A percentile compares a stretch with the other conserved stretches of the same genome.
phyloP scores from a whole-genome alignment of 2,888 invertebrate species.

The Caenorhabditis afra region DNA sequence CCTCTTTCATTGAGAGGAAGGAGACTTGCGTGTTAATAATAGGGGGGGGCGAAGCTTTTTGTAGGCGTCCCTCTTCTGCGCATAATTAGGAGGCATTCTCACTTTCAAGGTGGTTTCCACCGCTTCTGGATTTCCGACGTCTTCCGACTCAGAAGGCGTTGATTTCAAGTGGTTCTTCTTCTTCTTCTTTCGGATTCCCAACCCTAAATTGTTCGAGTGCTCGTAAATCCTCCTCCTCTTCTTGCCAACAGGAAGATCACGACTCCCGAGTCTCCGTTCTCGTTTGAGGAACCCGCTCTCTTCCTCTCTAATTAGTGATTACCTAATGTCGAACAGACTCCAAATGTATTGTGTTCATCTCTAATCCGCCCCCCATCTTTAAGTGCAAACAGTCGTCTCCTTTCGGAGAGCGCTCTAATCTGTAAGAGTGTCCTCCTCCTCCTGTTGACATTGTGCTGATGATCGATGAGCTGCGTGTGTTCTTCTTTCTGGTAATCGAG shows the following conservation, averaged over 20 bases:
- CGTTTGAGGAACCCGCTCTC: too few species aligned
- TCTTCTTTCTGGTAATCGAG: conserved; percentile 38
- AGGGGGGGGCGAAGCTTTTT: conserved; percentile 32
- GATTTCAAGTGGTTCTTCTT: not conserved
- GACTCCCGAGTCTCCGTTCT: too few species aligned
- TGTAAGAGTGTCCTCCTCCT: conserved; percentile 51
- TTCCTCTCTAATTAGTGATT: not conserved
- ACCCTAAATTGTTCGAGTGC: too few species aligned
- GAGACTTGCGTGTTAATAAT: conserved; percentile 55
- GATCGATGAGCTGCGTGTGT: conserved; percentile 50
- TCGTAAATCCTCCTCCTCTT: too few species aligned
- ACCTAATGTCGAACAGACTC: not conserved
- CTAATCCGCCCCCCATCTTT: conserved; percentile 9
- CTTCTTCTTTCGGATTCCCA: too few species aligned
- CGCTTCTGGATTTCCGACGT: too few species aligned
- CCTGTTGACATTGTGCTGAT: conserved; percentile 56
- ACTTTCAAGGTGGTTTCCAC: conserved; percentile 21
- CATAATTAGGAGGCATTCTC: conserved; percentile 36
- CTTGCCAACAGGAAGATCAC: too few species aligned
- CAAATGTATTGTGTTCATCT: not conserved
- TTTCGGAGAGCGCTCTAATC: conserved; percentile 49
- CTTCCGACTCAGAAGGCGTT: too few species aligned
- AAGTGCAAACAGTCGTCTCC: conserved; percentile 30
- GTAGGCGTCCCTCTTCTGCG: conserved; percentile 1
- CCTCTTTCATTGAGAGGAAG: conserved; percentile 1